Evolutionary conservation across 2,113 vertebrate genomes (phyloP), one percentile per base, ranked within the genome.

Genomic region (Gavia stellata): DNA sequence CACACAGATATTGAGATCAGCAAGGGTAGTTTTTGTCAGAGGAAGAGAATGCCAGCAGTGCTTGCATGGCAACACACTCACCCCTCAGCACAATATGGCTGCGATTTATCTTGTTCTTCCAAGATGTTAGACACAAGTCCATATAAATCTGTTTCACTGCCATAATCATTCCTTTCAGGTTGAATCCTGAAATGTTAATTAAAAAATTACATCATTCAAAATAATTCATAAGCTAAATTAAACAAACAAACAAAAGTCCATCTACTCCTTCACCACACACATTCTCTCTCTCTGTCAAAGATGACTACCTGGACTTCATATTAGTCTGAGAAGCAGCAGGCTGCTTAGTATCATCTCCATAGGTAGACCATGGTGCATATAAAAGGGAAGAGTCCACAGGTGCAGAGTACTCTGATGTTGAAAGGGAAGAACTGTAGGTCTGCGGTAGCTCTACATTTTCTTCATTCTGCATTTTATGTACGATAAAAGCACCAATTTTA

Each of bases 61-160:
- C 29, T 72, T 59, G 81, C 86, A 36, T 23, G 40, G 81, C 58
- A 82, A 67, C 49, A 74, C 97, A 98, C 99, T 97, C 98, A 99
- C 99, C 99, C 98, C 75, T 99, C 98, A 97, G 97, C 96, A 97
- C 97, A 98, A 95, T 97, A 98, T 2, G 95, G 96, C 86, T 99
- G 98, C 21, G 97, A 90, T 85, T 98, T 98, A 83, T 99, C 98
- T 92, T 98, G 98, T 79, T 99, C 99, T 94, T 99, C 99, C 96
- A 99, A 97, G 97, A 99, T 99, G 94, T 98, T 98, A 89, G 99
- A 99, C 86, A 99, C 99, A 26, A 99, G 98, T 90, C 98, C 98
- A 96, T 99, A 98, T 20, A 99, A 98, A 96, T 99, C 99, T 92
- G 98, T 97, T 96, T 99, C 99, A 95, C 98, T 99, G 81, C 98